These are phyloP conservation scores for Dermatophagoides farinae DNA, from an alignment of 1,140 invertebrate genomes.

Conservation along the genomic window DNA sequence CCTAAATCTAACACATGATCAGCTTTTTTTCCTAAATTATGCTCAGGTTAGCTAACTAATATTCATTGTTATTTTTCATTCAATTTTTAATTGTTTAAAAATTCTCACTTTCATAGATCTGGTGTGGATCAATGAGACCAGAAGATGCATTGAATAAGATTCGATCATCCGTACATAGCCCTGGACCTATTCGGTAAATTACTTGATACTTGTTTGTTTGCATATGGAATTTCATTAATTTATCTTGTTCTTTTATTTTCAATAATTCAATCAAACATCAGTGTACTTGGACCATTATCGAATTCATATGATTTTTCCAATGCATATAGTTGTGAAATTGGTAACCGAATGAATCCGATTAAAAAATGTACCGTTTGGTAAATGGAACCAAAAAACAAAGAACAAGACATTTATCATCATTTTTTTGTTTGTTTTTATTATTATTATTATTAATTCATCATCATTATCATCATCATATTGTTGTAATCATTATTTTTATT, in stretches of 20 bases:
- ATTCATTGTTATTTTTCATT: neutral
- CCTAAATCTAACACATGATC: slow-evolving; percentile 34
- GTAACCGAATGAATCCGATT: slow-evolving; percentile 67
- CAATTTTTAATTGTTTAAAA: too few relatives aligned
- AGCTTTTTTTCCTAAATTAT: slow-evolving; percentile 78
- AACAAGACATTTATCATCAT: neutral
- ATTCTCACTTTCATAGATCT: slow-evolving; percentile 49
- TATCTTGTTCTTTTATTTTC: neutral
- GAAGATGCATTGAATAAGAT: slow-evolving; percentile 86
- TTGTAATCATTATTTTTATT: too few relatives aligned
- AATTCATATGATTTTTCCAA: slow-evolving; percentile 74
- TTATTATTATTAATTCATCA: too few relatives aligned
- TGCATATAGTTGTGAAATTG: slow-evolving; percentile 42
- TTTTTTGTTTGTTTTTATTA: neutral
- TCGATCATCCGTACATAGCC: slow-evolving; percentile 80
- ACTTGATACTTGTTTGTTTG: neutral
- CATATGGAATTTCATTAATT: neutral
- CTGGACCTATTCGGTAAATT: slow-evolving; percentile 54
- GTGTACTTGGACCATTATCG: slow-evolving; percentile 67
- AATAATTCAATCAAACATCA: slow-evolving; percentile 18
- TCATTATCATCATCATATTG: too few relatives aligned
- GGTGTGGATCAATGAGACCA: slow-evolving; percentile 89
- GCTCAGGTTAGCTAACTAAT: slow-evolving; percentile 24
- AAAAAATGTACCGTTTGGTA: slow-evolving; percentile 84
- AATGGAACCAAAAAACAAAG: slow-evolving; percentile 8